Percentiles rank a stretch among this genome's conserved stretches.
Conservation (phyloP, 2,888 invertebrate genomes). For the Cryptophagus acutangulus region DNA sequence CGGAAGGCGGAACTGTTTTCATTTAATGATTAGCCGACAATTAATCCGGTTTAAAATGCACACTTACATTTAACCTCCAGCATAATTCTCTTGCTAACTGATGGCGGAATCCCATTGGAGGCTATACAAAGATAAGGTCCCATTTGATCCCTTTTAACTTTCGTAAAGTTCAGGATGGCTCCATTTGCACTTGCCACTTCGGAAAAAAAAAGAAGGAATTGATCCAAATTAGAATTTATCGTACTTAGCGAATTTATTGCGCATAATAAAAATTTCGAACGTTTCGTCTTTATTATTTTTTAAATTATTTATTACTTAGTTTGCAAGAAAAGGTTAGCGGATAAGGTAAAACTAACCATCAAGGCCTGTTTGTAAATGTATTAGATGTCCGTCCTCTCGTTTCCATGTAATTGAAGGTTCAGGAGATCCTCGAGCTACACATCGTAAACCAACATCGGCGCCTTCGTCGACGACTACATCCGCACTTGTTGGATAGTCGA, state of each 20-base stretch:
- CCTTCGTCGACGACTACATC: slow-evolving; percentile 86
- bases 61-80: slow-evolving; percentile 74
- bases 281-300: too few relatives aligned
- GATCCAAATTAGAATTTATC: too few relatives aligned
- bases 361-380: slow-evolving; percentile 62
- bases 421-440: slow-evolving; percentile 86
- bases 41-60: slow-evolving; percentile 3
- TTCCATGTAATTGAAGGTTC: slow-evolving; percentile 83
- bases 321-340: neutral
- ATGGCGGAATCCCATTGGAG: slow-evolving; percentile 81
- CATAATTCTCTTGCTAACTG: slow-evolving; percentile 83
- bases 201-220: too few relatives aligned
- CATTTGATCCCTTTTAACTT: slow-evolving; percentile 72
- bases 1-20: slow-evolving; percentile 67
- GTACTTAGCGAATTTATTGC: too few relatives aligned
- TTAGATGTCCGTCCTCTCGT: slow-evolving; percentile 72
- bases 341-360: slow-evolving; percentile 54
- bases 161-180: slow-evolving; percentile 61
- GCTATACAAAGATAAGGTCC: slow-evolving; percentile 78
- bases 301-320: too few relatives aligned
- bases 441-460: slow-evolving; percentile 76
- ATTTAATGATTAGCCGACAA: neutral
- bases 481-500: slow-evolving; percentile 77
- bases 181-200: slow-evolving; percentile 65
- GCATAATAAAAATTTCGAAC: neutral